Evolutionary conservation across 2,113 vertebrate genomes (phyloP).

Genomic region (Cinclus mexicanus): DNA sequence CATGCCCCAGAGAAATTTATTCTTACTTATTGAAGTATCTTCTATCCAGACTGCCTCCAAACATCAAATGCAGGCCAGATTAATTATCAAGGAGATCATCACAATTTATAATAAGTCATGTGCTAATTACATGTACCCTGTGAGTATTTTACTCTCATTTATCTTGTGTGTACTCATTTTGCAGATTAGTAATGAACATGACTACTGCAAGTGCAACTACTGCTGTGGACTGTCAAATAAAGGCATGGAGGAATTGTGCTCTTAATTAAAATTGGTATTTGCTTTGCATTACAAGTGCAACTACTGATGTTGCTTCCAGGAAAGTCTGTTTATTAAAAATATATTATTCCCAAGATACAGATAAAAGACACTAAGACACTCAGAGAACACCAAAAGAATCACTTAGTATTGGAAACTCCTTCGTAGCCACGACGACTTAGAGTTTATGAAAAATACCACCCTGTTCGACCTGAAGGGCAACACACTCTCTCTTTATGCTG

Average conservation of each 20-base stretch:
- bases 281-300: constrained; percentile 10
- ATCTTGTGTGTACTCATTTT: constrained; percentile 31
- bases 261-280: constrained; percentile 57
- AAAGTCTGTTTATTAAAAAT: constrained; percentile 50
- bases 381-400: not conserved
- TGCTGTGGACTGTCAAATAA: constrained; percentile 21
- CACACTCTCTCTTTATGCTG: not conserved
- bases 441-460: not conserved
- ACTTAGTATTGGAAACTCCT: not conserved
- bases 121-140: constrained; percentile 38
- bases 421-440: not conserved
- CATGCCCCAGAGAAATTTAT: not conserved
- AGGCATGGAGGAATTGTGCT: not conserved
- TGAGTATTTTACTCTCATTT: constrained; percentile 44
- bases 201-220: constrained; percentile 28
- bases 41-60: not conserved
- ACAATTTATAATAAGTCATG: constrained; percentile 12
- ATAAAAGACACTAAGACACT: not conserved
- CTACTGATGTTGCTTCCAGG: not conserved
- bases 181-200: constrained; percentile 35
- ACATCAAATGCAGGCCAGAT: not conserved
- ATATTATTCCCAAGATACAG: not conserved
- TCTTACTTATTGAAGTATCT: not conserved
- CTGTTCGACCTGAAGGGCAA: not conserved
- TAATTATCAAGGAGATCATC: constrained; percentile 46